phyloP scores from a whole-genome alignment of 2,113 vertebrate species.

The Gobius niger region DNA sequence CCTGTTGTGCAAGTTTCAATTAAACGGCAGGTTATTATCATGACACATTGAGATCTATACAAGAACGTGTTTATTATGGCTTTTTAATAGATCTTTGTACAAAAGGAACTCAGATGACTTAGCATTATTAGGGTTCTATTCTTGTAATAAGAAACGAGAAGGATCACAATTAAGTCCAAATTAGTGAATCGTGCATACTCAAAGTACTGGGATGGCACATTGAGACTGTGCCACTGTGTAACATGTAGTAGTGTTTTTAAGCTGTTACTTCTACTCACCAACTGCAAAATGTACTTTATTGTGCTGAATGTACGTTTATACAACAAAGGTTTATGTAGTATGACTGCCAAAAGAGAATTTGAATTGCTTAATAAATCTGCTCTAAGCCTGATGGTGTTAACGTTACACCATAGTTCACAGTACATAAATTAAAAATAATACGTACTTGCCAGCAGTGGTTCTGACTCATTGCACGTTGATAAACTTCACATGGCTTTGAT shows the following conservation, averaged over 20 bases:
- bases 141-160: no score
- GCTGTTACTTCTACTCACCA: not conserved
- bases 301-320: not conserved
- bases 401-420: not conserved
- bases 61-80: not conserved
- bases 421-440: not conserved
- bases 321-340: not conserved
- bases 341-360: not conserved
- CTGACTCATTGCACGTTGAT: not conserved
- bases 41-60: not conserved
- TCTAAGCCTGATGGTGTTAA: not conserved
- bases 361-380: not conserved
- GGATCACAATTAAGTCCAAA: no score
- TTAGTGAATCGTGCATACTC: no score
- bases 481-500: conserved; percentile 1
- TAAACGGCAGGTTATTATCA: not conserved
- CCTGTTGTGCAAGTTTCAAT: conserved; percentile 8
- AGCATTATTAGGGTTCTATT: no score
- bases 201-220: not conserved
- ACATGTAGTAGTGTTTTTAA: not conserved
- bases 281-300: not conserved
- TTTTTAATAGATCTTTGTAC: no score
- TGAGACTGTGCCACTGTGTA: not conserved
- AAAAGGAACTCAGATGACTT: not conserved
- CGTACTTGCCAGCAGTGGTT: not conserved